phyloP scores from a whole-genome alignment of 2,797 vertebrate genomes.

The Spinus olivaceus region DNA sequence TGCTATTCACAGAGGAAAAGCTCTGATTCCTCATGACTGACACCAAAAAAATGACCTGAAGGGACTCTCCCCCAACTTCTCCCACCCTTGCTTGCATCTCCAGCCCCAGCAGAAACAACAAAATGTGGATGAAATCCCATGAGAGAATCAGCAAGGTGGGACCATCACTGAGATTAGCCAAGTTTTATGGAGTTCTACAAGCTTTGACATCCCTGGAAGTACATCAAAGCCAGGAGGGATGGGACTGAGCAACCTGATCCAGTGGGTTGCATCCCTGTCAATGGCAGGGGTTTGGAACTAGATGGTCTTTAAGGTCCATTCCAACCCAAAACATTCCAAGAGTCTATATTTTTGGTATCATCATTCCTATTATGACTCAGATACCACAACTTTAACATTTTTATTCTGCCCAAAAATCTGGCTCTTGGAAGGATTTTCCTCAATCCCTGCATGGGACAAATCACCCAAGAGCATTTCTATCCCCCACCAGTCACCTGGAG shows the following conservation, averaged over 20 bases:
- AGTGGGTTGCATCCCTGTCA: not conserved
- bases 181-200: not conserved
- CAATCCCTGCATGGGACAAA: not conserved
- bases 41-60: fast-evolving
- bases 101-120: not conserved
- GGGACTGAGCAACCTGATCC: not conserved
- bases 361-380: not conserved
- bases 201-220: not conserved
- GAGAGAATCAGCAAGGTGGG: not conserved
- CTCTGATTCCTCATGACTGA: not conserved
- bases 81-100: not conserved
- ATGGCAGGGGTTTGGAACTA: not conserved
- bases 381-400: not conserved
- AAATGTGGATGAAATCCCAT: not conserved
- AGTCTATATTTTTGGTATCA: not conserved
- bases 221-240: not conserved
- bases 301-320: not conserved
- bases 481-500: not conserved
- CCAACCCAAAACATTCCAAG: not conserved
- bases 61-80: not conserved
- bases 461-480: not conserved
- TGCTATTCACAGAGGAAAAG: not conserved
- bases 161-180: not conserved
- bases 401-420: not conserved
- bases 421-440: not conserved